Evolutionary conservation across 2,888 invertebrate species (phyloP).

Genomic region (Chaetogeoica ovagalla): DNA sequence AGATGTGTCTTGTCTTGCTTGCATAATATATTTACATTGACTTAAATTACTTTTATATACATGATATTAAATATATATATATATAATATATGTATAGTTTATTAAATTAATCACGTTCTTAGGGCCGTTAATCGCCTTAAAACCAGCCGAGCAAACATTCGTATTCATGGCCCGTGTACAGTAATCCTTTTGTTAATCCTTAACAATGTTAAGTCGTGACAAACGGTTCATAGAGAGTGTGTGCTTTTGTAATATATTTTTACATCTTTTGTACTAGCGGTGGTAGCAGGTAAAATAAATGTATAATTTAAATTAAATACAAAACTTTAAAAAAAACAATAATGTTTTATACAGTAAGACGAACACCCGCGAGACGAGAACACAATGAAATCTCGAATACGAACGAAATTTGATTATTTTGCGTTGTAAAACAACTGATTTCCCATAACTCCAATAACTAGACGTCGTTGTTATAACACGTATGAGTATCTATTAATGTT

Average conservation of each 20-base stretch:
- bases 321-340: too few relatives aligned
- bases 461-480: too few relatives aligned
- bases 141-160: slow-evolving; percentile 47
- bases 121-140: slow-evolving; percentile 45
- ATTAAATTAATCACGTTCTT: slow-evolving; percentile 48
- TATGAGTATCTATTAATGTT: too few relatives aligned
- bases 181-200: slow-evolving; percentile 46
- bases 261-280: slow-evolving; percentile 7
- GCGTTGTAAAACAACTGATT: too few relatives aligned
- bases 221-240: slow-evolving; percentile 22
- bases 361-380: too few relatives aligned
- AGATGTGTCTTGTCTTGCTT: slow-evolving; percentile 18
- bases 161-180: slow-evolving; percentile 32
- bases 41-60: slow-evolving; percentile 8
- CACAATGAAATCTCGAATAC: too few relatives aligned
- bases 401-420: too few relatives aligned
- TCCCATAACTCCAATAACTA: too few relatives aligned
- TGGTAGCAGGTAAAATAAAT: neutral
- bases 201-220: slow-evolving; percentile 46
- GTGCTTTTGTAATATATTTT: slow-evolving; percentile 8
- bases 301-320: too few relatives aligned
- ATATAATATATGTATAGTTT: slow-evolving; percentile 9
- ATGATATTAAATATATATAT: neutral
- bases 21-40: slow-evolving; percentile 38
- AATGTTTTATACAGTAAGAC: too few relatives aligned